Base-by-base conservation (phyloP, 2,113 vertebrate genomes). In the Octodon degus region DNA sequence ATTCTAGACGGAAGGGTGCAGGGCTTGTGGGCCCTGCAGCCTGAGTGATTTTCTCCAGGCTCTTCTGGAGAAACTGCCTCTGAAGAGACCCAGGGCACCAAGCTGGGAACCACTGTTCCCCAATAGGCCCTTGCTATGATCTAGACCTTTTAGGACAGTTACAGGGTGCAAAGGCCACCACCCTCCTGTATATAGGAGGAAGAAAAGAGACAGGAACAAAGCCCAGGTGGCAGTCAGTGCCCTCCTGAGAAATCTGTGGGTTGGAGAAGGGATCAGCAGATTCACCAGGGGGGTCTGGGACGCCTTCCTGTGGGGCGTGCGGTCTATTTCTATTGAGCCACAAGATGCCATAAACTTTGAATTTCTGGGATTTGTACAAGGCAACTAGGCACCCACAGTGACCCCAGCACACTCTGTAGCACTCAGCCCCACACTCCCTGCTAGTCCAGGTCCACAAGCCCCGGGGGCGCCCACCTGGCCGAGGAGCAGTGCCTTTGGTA, bases 291-390 rank as follows among this genome's bases (percentile, higher is more conserved):
- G n/a, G 55, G 63, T 77, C 47, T 63, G 32, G 37, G 90, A 63
- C 20, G 12, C 65, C 62, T 83, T 17, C 37, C 40, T 85, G 17
- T 4, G n/a, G 95, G 84, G 62, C 58, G 67, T 87, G 86, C 19
- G 13, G 4, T 50, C 50, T 81, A 2, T 77, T 91, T 97, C 91
- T 95, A 27, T 14, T 76, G 81, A 93, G 81, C 40, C 2, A 9
- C 60, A 68, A 63, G 20, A 67, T 94, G 37, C 50, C 47, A 9
- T 30, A 37, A 90, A 89, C 77, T 53, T 55, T 70, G 50, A 37
- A 50, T 90, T 30, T 76, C 89, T 68, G 10, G n/a, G 37, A 27
- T 93, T 43, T 92, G 11, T 77, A 89, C 58, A 77, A 91, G 58
- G 63, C 34, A 85, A 43, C 34, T 47, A 43, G 80, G 60, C 63